These are phyloP conservation scores for Umimayanthus chanpuru DNA, from an alignment of 92 coral and sea anemone genomes.

Conservation along the genomic window DNA sequence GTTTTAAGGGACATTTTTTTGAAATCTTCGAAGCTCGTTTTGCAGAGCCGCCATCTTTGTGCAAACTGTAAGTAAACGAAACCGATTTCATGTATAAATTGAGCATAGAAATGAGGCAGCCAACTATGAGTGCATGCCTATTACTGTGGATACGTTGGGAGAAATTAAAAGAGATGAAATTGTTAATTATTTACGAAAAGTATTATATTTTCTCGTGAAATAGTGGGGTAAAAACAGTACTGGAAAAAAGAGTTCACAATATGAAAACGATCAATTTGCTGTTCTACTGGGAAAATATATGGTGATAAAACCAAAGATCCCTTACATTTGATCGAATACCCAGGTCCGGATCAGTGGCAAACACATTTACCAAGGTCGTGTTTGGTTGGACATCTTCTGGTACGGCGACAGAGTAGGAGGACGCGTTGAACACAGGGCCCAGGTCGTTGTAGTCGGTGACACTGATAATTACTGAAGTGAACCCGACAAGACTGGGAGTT, in stretches of 20 bases:
- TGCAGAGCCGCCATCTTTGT: too few relatives aligned
- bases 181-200: too few relatives aligned
- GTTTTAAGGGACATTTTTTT: too few relatives aligned
- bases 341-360: conserved; percentile 49
- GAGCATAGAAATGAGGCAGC: too few relatives aligned
- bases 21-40: too few relatives aligned
- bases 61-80: too few relatives aligned
- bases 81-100: too few relatives aligned
- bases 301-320: background rate
- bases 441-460: conserved; percentile 70
- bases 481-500: conserved; percentile 48
- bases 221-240: too few relatives aligned
- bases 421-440: conserved; percentile 63
- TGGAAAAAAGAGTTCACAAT: background rate
- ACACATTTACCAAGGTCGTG: conserved; percentile 57
- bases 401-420: conserved; percentile 53
- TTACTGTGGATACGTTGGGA: too few relatives aligned
- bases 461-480: conserved; percentile 47
- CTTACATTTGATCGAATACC: conserved; percentile 51
- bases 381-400: conserved; percentile 66
- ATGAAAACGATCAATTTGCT: background rate
- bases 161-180: too few relatives aligned
- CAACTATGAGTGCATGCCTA: too few relatives aligned
- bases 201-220: too few relatives aligned
- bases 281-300: background rate